Conservation (phyloP, 2,113 vertebrate species). For the Callipepla californica region DNA sequence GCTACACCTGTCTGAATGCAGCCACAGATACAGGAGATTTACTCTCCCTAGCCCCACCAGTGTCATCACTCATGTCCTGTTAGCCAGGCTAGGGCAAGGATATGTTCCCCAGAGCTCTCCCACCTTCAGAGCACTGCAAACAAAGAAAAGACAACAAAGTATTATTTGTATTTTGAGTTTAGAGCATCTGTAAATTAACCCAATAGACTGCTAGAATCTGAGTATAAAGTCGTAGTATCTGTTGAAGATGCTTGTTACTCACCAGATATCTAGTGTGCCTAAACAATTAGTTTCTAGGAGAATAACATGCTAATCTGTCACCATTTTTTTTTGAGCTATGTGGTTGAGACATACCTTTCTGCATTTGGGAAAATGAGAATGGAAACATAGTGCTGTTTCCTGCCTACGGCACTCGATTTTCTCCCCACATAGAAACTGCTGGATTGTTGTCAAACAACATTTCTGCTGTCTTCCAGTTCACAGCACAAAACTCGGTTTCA, state of each 20-base stretch:
- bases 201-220: background rate
- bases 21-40: background rate
- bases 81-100: background rate
- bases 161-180: background rate
- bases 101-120: background rate
- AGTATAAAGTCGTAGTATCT: background rate
- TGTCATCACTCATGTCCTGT: background rate
- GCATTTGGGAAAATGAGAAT: background rate
- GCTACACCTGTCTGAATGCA: background rate
- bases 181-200: background rate
- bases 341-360: background rate
- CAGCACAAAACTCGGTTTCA: background rate
- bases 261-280: background rate
- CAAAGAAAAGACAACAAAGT: background rate
- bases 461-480: background rate
- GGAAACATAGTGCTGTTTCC: background rate
- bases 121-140: background rate
- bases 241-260: background rate
- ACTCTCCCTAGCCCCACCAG: background rate
- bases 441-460: background rate
- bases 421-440: background rate
- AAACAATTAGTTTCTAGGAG: background rate
- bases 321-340: background rate
- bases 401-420: background rate
- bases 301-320: background rate